Percentiles rank a stretch among this genome's conserved stretches.
phyloP scores from a whole-genome alignment of 2,797 vertebrate genomes.

The Philypnodon macrostomus region DNA sequence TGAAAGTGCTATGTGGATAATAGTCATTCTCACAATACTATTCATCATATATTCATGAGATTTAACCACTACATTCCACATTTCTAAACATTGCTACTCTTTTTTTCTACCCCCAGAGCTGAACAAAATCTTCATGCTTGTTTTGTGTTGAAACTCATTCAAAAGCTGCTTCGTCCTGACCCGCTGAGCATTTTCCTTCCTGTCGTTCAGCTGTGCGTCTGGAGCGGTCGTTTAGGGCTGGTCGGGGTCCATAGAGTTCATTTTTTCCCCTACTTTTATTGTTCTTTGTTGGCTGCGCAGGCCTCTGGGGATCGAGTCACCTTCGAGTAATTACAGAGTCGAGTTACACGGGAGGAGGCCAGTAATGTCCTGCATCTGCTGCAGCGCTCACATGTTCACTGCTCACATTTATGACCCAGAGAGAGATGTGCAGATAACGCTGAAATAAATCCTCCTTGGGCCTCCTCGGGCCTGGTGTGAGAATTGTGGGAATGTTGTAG shows the following conservation, averaged over 20 bases:
- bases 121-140: too few relatives aligned
- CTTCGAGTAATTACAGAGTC: conserved; percentile 66
- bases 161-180: conserved; percentile 17
- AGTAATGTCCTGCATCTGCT: conserved; percentile 48
- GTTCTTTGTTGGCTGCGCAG: conserved; percentile 44
- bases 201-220: conserved; percentile 8
- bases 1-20: too few relatives aligned
- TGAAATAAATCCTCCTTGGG: conserved; percentile 8
- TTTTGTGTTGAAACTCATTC: conserved; percentile 4
- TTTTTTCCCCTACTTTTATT: conserved; percentile 21
- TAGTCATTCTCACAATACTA: too few relatives aligned
- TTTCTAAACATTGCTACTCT: too few relatives aligned
- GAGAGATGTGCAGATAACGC: conserved; percentile 9
- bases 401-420: conserved; percentile 8
- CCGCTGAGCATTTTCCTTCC: background rate
- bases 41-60: too few relatives aligned
- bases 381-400: conserved; percentile 8
- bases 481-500: conserved; percentile 4
- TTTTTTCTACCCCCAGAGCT: too few relatives aligned
- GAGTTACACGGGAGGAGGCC: conserved; percentile 45
- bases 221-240: background rate
- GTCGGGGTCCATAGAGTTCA: conserved; percentile 6
- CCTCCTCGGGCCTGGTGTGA: background rate
- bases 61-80: too few relatives aligned
- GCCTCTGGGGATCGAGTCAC: conserved; percentile 56